Conservation (phyloP, 2,797 vertebrate species). For the Todus mexicanus region DNA sequence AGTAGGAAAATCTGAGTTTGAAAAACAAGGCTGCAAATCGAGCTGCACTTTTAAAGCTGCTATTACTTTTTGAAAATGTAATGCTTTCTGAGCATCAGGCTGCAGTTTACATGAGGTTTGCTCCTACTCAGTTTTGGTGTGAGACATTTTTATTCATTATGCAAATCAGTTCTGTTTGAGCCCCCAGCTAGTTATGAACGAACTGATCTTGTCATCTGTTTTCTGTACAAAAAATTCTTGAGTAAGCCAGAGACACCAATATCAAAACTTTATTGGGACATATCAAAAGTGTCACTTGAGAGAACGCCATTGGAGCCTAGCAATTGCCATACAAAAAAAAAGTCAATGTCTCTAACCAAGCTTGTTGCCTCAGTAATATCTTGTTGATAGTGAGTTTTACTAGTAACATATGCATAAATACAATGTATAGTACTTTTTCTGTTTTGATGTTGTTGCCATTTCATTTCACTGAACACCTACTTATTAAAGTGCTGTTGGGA, state of each 20-base stretch:
- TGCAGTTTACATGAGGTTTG: neutral
- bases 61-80: neutral
- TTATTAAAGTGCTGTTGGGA: slow-evolving; percentile 28
- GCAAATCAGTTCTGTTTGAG: neutral
- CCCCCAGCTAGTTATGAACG: neutral
- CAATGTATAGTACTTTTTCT: slow-evolving; percentile 38
- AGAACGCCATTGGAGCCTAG: neutral
- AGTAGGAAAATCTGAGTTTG: neutral
- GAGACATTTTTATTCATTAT: slow-evolving; percentile 5
- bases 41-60: slow-evolving; percentile 1
- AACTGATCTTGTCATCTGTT: slow-evolving; percentile 9
- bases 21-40: neutral
- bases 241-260: neutral
- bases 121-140: slow-evolving; percentile 6
- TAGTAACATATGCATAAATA: slow-evolving; percentile 47
- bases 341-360: slow-evolving; percentile 6
- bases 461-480: neutral
- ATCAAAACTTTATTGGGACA: slow-evolving; percentile 27
- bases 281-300: slow-evolving; percentile 5
- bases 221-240: neutral
- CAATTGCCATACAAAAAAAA: neutral
- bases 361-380: slow-evolving; percentile 45
- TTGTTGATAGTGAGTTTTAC: slow-evolving; percentile 53
- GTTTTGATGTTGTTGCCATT: slow-evolving; percentile 45
- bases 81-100: neutral